Conservation (phyloP, 1,140 invertebrate genomes). For the Nomia melanderi region DNA sequence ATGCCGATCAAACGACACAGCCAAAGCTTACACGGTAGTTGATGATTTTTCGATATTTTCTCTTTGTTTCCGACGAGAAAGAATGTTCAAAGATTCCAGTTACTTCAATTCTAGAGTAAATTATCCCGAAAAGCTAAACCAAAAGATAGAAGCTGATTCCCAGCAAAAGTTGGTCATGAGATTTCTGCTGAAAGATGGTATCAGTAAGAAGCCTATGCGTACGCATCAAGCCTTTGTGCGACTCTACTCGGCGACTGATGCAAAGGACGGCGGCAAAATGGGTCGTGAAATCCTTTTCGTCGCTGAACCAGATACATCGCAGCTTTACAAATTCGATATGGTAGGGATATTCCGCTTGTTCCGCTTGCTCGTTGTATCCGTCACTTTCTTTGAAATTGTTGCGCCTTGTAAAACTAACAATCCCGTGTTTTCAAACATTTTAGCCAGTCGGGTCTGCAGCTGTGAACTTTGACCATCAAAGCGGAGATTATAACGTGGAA, state of each 20-base stretch:
- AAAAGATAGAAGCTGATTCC: constrained; percentile 89
- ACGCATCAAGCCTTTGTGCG: constrained; percentile 97
- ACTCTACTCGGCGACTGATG: constrained; percentile 80
- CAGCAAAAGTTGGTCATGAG: constrained; percentile 94
- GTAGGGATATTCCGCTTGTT: constrained; percentile 78
- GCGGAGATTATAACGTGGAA: constrained; percentile 91
- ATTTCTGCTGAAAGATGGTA: constrained; percentile 89
- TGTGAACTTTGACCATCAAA: constrained; percentile 90
- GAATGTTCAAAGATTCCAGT: no score
- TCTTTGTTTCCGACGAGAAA: no score
- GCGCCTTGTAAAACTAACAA: no score
- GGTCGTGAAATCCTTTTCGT: constrained; percentile 95
- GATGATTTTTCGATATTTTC: no score
- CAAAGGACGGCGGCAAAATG: constrained; percentile 81
- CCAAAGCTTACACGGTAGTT: constrained; percentile 83
- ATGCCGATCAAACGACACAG: constrained; percentile 92
- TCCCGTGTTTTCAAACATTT: constrained; percentile 56
- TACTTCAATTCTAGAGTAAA: constrained; percentile 81
- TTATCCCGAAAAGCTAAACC: constrained; percentile 87
- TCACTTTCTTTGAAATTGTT: background rate
- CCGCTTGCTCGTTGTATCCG: background rate
- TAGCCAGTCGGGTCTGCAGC: constrained; percentile 91
- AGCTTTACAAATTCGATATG: constrained; percentile 95
- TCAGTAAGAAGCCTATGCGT: constrained; percentile 84
- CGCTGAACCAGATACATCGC: constrained; percentile 91